Evolutionary conservation across 2,113 vertebrate species (phyloP).

Genomic region (Empidonax alnorum): DNA sequence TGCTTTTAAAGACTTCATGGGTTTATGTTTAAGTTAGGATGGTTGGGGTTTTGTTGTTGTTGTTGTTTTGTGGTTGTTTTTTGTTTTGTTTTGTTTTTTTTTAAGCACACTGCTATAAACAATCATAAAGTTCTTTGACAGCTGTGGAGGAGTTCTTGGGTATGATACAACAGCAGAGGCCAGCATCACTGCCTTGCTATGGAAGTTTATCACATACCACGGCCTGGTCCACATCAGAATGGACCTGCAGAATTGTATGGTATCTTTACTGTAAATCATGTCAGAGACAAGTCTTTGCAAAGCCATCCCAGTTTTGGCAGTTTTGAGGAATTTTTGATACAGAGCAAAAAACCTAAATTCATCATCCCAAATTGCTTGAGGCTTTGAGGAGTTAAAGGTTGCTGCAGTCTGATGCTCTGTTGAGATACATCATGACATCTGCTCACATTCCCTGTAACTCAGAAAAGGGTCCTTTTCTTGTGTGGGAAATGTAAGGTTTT

Average conservation of each 20-base stretch:
- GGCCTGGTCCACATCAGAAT: background rate
- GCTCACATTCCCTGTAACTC: background rate
- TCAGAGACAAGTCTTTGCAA: background rate
- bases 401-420: background rate
- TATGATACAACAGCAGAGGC: background rate
- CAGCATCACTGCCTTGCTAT: background rate
- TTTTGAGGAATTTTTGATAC: background rate
- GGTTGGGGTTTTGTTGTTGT: background rate
- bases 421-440: background rate
- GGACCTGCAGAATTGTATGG: background rate
- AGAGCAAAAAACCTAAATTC: background rate
- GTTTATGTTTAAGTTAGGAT: background rate
- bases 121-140: background rate
- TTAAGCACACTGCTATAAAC: background rate
- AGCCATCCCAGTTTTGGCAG: background rate
- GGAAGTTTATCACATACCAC: background rate
- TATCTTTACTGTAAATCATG: background rate
- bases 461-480: background rate
- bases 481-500: background rate
- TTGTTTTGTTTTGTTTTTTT: background rate
- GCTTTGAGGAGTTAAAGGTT: background rate
- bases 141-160: background rate
- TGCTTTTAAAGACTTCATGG: background rate
- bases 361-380: background rate
- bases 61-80: too few species aligned